Evolutionary conservation across 2,113 vertebrate genomes (phyloP), one percentile per base, ranked within the genome.

Genomic region (Carettochelys insculpta): DNA sequence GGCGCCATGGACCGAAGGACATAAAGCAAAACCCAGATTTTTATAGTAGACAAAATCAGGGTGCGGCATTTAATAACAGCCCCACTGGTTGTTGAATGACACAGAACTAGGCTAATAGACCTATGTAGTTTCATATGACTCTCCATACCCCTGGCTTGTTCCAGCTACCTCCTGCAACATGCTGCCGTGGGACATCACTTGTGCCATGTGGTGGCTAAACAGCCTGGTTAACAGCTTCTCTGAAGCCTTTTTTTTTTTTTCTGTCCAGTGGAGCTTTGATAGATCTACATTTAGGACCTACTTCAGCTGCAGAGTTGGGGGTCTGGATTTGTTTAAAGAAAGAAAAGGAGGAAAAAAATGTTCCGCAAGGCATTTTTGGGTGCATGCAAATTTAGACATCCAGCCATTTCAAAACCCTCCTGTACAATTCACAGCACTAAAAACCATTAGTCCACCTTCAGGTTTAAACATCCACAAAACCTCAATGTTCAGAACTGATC

Each of bases 361-460:
- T 1, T 8, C 6, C 5, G 11, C 34, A 2, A 71, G 84, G 10
- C 73, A 20, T 87, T 47, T 43, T 25, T 76, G n/a, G 8, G 65
- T 93, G 84, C 43, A 31, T 29, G 75, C 27, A 48, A 14, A 38
- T 45, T 90, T 5, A 58, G n/a, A 31, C 79, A 71, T 56, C 76
- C 82, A 27, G 54, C 77, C 87, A 38, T 75, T 86, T 10, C 41
- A 75, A 48, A 52, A 85, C 25, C 20, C 34, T 34, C 56, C 31
- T 34, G 6, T n/a, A 9, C 19, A 75, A 9, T 86, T 94, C 6
- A 19, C 48, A 48, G 24, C 77, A 48, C 8, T 82, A 48, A 89
- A 95, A 80, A 24, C 34, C 80, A 29, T 83, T 17, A 83, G 56
- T 86, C 34, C 34, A 54, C 47, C 31, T 84, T 85, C 84, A 82